These are phyloP conservation scores for Coregonus suidteri DNA, from an alignment of 2,797 vertebrate genomes.

Conservation along the genomic window DNA sequence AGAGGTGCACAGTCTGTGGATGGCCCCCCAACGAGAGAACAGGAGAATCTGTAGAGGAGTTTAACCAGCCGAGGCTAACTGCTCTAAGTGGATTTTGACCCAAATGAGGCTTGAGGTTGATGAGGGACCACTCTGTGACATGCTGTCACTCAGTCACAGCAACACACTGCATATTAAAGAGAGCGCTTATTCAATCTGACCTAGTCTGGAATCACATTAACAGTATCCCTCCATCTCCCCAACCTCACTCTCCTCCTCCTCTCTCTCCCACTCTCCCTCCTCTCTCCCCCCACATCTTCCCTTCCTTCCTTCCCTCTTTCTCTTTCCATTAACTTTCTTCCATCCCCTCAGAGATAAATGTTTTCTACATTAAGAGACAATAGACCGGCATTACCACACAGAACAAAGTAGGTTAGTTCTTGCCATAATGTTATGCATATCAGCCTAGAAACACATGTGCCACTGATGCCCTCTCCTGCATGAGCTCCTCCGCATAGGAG, in stretches of 20 bases:
- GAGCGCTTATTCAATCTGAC: background rate
- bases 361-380: background rate
- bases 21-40: slow-evolving; percentile 18
- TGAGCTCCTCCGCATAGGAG: background rate
- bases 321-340: slow-evolving; percentile 23
- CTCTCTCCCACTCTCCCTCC: background rate
- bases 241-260: background rate
- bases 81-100: slow-evolving; percentile 65
- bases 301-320: slow-evolving; percentile 21
- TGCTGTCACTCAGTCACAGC: slow-evolving; percentile 27
- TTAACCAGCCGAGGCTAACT: slow-evolving; percentile 52
- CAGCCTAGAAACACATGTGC: background rate
- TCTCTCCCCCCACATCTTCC: slow-evolving; percentile 12
- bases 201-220: background rate
- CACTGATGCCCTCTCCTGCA: background rate
- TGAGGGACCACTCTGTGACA: slow-evolving; percentile 39
- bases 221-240: background rate
- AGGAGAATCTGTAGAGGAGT: slow-evolving; percentile 42
- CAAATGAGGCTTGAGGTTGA: slow-evolving; percentile 51
- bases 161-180: slow-evolving; percentile 44
- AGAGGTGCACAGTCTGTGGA: background rate
- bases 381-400: background rate
- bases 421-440: background rate
- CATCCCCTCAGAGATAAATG: background rate
- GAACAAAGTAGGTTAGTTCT: background rate